Conservation (phyloP, 2,113 vertebrate genomes). For the Phasianus colchicus region DNA sequence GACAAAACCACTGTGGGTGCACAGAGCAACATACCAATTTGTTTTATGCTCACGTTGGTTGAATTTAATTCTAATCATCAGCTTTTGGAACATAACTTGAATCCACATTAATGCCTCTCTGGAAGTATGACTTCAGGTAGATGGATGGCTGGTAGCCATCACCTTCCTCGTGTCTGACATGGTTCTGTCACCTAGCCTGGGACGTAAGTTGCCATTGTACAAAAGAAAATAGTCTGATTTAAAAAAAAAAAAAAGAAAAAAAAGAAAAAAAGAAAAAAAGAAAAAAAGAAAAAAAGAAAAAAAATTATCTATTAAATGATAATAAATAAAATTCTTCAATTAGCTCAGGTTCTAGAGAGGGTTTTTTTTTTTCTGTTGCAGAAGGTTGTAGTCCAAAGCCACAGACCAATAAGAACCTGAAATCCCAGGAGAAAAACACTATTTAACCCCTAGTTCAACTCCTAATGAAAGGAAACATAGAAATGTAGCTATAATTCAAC, state of each 20-base stretch:
- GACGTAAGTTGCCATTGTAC: not conserved
- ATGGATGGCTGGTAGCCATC: not conserved
- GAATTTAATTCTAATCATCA: not conserved
- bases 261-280: not conserved
- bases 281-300: not conserved
- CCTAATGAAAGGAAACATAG: conserved; percentile 73
- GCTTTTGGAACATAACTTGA: fast-evolving
- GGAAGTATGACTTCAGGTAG: not conserved
- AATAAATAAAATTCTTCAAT: not conserved
- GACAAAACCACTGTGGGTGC: not conserved
- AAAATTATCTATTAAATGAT: not conserved
- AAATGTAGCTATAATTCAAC: conserved; percentile 75
- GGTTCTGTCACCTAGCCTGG: not conserved
- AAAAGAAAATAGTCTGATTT: not conserved
- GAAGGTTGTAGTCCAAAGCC: conserved; percentile 10
- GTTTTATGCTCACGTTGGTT: fast-evolving
- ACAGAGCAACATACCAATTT: not conserved
- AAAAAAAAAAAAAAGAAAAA: not conserved
- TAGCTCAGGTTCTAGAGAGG: not conserved
- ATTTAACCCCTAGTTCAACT: conserved; percentile 72
- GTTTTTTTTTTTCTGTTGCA: not conserved
- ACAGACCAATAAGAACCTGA: conserved; percentile 24
- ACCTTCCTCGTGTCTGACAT: not conserved
- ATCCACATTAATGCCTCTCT: not conserved
- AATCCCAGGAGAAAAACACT: not conserved